Conservation (phyloP, 2,888 invertebrate genomes). For the Drosophila stalkeri region DNA sequence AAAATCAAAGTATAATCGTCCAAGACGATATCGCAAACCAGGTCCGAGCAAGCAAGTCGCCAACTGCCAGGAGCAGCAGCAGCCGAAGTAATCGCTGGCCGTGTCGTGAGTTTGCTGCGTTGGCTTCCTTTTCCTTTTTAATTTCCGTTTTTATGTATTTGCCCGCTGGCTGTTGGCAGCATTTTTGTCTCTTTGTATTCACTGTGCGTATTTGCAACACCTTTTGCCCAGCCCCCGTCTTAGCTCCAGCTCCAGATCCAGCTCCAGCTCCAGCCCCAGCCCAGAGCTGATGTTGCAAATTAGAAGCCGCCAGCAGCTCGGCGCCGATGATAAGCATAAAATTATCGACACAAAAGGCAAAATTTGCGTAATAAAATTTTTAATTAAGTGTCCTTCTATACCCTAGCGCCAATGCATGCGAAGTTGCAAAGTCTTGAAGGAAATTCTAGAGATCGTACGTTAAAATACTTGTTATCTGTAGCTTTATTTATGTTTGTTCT, state of each 20-base stretch:
- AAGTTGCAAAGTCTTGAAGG: too few relatives aligned
- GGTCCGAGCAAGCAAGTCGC: slow-evolving; percentile 8
- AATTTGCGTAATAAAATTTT: slow-evolving; percentile 78
- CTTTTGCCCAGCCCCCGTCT: slow-evolving; percentile 25
- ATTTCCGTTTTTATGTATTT: slow-evolving; percentile 74
- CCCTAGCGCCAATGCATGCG: background rate
- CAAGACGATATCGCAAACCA: slow-evolving; percentile 21
- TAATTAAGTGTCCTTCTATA: slow-evolving; percentile 68
- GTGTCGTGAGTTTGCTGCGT: slow-evolving; percentile 59
- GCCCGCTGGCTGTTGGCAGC: slow-evolving; percentile 19
- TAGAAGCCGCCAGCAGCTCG: slow-evolving; percentile 54
- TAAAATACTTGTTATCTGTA: background rate
- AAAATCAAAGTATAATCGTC: slow-evolving; percentile 24
- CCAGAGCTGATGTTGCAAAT: slow-evolving; percentile 75
- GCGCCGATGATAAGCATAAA: slow-evolving; percentile 75
- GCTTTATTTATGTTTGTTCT: background rate
- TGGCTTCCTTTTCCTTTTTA: slow-evolving; percentile 77
- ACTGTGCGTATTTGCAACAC: slow-evolving; percentile 40
- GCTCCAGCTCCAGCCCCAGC: slow-evolving; percentile 8
- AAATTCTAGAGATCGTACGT: too few relatives aligned
- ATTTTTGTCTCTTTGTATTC: slow-evolving; percentile 40
- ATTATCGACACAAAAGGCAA: slow-evolving; percentile 78
- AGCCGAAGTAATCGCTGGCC: slow-evolving; percentile 34
- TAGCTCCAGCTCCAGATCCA: slow-evolving; percentile 21
- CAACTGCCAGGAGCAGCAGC: slow-evolving; percentile 11